Percentiles rank a stretch among this genome's conserved stretches.
Conservation (phyloP, 2,113 vertebrate genomes). For the Ancistrus triradiatus region DNA sequence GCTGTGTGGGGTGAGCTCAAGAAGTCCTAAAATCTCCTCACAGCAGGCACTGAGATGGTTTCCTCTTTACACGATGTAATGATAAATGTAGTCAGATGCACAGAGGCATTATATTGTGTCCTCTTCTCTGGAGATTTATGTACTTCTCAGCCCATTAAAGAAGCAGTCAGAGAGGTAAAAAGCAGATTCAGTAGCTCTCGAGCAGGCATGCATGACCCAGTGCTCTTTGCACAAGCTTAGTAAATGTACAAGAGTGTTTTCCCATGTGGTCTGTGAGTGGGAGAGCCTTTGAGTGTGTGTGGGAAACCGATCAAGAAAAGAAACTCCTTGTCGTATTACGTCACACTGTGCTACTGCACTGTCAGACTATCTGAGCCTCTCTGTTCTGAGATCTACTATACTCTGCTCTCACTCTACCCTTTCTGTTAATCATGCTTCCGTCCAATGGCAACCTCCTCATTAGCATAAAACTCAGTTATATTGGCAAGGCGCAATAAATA, state of each 20-base stretch:
- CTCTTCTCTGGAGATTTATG: not conserved
- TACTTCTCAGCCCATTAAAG: not conserved
- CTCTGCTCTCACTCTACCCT: slow-evolving; percentile 8
- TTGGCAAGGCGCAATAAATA: not conserved
- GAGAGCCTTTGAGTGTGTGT: slow-evolving; percentile 19
- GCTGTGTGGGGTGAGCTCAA: not conserved
- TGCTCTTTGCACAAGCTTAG: slow-evolving; percentile 16
- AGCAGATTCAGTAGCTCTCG: slow-evolving; percentile 5
- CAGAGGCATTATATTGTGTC: not conserved
- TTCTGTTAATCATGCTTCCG: not conserved
- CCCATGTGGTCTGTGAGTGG: slow-evolving; percentile 7
- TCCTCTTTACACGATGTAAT: not conserved
- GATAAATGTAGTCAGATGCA: not conserved
- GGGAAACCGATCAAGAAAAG: slow-evolving; percentile 40
- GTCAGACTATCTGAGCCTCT: slow-evolving; percentile 1
- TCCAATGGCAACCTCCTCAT: not conserved
- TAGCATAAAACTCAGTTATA: not conserved
- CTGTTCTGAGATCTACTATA: slow-evolving; percentile 2
- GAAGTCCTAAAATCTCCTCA: slow-evolving; percentile 8
- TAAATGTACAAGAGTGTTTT: slow-evolving; percentile 15
- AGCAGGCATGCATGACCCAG: slow-evolving; percentile 4
- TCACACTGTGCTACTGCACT: slow-evolving; percentile 9
- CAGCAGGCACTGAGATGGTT: not conserved
- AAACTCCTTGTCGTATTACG: slow-evolving; percentile 35
- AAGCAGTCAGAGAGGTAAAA: not conserved